Percentiles rank a stretch among this genome's conserved stretches.
Conservation (phyloP, 2,888 invertebrate species). For the Acanthoscelides obtectus region DNA sequence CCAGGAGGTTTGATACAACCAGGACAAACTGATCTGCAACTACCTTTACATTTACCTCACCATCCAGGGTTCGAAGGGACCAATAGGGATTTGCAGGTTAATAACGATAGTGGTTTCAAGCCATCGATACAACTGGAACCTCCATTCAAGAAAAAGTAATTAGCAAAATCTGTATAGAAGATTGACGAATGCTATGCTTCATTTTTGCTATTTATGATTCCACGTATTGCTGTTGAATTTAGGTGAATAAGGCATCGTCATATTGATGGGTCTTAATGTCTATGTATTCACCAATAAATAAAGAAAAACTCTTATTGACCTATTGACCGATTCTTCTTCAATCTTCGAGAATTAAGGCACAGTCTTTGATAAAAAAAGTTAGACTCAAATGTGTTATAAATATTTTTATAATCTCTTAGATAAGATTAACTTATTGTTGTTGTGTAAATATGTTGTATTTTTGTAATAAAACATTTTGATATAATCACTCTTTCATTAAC, state of each 20-base stretch:
- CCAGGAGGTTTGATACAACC: slow-evolving; percentile 32
- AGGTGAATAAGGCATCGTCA: too few relatives aligned
- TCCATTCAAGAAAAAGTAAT: slow-evolving; percentile 28
- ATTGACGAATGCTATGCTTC: neutral
- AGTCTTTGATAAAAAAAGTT: neutral
- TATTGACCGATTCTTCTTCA: too few relatives aligned
- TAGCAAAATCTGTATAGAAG: neutral
- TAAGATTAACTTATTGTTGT: neutral
- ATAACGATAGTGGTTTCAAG: slow-evolving; percentile 19
- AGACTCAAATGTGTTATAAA: too few relatives aligned
- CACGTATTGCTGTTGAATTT: too few relatives aligned
- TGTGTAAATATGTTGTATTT: neutral
- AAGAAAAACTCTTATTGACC: too few relatives aligned
- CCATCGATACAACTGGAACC: slow-evolving; percentile 34
- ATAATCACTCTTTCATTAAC: neutral
- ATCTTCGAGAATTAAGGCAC: neutral
- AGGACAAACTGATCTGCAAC: slow-evolving; percentile 39
- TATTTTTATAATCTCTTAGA: neutral
- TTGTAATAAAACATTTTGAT: neutral
- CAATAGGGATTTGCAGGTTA: slow-evolving; percentile 19
- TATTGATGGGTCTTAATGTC: too few relatives aligned
- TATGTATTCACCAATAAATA: too few relatives aligned
- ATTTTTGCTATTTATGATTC: neutral
- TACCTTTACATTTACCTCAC: slow-evolving; percentile 38
- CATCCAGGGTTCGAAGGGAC: slow-evolving; percentile 32